Base-by-base conservation (phyloP, 2,888 invertebrate species). In the Oligia fasciuncula region DNA sequence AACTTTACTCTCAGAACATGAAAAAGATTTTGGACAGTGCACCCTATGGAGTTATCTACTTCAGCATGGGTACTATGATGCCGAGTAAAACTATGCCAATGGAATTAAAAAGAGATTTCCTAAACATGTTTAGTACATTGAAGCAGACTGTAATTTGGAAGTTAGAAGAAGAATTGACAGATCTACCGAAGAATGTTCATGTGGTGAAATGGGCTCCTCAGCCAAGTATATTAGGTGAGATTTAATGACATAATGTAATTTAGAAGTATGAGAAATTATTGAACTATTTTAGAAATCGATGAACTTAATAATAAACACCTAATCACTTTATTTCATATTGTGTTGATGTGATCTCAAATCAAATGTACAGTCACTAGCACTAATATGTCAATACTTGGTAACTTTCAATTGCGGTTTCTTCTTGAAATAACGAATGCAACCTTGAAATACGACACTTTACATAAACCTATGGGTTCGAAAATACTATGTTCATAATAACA, bases 111-210 rank as follows among this genome's bases (percentile, higher is more conserved):
- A 89, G 86, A 63, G 87, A 86, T 1, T 89, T 97, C 3, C 65
- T 97, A 3, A 87, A 92, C 35, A 91, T 94, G 40, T 96, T 97
- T 70, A 91, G 94, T 1, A 88, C 85, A 68, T 83, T 97, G 40
- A 94, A 95, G 65, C 95, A 97, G 83, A 94, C 93, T 0, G 95
- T 97, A 0, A 85, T 97, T 63, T 97, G 96, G 96, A 97, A 97
- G 85, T 94, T 94, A 83, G 95, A 95, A 85, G 93, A 93, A 66
- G 87, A 88, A 1, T 69, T 94, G 9, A 81, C 89, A 6, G 88
- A 91, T 54, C 51, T 92, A 49, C 95, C 95, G 0, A 88, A 90
- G 35, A 97, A 97, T 83, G 93, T 97, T 0, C 93, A 93, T 73
- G 88, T 95, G 11, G 72, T 94, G 35, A 90, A 95, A 46, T 97